Base-by-base conservation (phyloP, 2,888 invertebrate species). In the Nemurella pictetii region DNA sequence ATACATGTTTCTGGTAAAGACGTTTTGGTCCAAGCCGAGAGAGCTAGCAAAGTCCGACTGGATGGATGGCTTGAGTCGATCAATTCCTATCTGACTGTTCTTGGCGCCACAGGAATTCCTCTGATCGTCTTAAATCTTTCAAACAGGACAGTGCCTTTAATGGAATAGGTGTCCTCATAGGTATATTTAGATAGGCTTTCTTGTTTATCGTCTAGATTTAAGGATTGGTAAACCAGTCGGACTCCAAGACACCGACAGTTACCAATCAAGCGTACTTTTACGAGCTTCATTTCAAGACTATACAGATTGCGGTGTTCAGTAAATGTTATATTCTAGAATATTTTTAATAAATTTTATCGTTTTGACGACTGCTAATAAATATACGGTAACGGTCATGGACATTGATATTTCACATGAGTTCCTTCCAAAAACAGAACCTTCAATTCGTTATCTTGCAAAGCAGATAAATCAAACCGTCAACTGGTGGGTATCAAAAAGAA, bases 71-170 rank as follows among this genome's bases (percentile, higher is more conserved):
- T 75, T 30, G 27, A 74, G 81, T 84, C 84, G 80, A 80, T 84
- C 84, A 84, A n/a, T 84, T 84, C 80, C 84, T 75, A 28, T 75
- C 75, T 15, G 27, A 75, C 75, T 75, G 28, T 75, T 27, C 75
- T 55, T 84, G 85, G 85, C 85, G 85, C 85, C 85, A 83, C 85
- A 84, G 85, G 85, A 85, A 83, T 85, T 78, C 85, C 80, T 83
- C 83, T 35, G 83, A 84, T 83, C 85, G 84, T 83, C 83, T 85
- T 85, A 85, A 85, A 85, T 85, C 85, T 85, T 85, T 85, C 85
- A 80, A 80, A 72, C 83, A 78, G 85, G 85, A 85, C 85, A 85
- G 85, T 78, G 26, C 83, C 83, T 83, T 85, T 85, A 85, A 85
- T 85, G 85, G 85, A 83, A 83, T 83, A 83, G 26, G 75, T 75